Base-by-base conservation (phyloP, 2,113 vertebrate genomes). In the Ia io region DNA sequence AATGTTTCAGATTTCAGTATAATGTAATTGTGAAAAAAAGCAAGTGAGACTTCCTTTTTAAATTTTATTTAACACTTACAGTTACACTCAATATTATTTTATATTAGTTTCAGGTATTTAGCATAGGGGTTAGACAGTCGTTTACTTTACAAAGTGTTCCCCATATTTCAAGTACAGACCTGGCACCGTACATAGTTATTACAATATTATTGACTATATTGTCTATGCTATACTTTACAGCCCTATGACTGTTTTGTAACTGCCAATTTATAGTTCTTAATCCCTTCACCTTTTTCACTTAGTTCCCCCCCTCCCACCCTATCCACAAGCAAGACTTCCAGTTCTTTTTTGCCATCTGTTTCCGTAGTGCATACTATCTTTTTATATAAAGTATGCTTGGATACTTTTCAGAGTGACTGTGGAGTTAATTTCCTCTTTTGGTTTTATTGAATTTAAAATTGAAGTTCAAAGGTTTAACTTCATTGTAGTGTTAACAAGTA, bases 391-490 rank as follows among this genome's bases (percentile, higher is more conserved):
- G 20, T 73, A 14, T 69, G 65, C n/a, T 94, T 84, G 40, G 35
- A 76, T 93, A 25, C 59, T 91, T 91, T 86, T 76, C 18, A 70
- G 84, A 91, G 67, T 53, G 44, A 84, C 82, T 37, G 1, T 84
- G 18, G 23, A 80, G 9, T 78, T 82, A 40, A 56, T 63, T 88
- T 95, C 18, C 22, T 76, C 82, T 88, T 78, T 63, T 32, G n/a
- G 5, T 69, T 89, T 77, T 69, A 13, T 94, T 80, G 37, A 73
- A 35, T 92, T 88, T 63, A 84, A 92, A 92, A 90, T 42, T 61
- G 23, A 73, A 83, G 32, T 84, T 79, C 42, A 90, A 40, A 90
- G 18, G 44, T 59, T 92, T 92, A 49, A 32, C 92, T 96, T 94
- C 14, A 85, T 88, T 96, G 93, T 89, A 82, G 12, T 80, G 11